These are phyloP conservation scores for Benthochromis sp. DNA, from an alignment of 2,113 vertebrate genomes.

Conservation along the genomic window DNA sequence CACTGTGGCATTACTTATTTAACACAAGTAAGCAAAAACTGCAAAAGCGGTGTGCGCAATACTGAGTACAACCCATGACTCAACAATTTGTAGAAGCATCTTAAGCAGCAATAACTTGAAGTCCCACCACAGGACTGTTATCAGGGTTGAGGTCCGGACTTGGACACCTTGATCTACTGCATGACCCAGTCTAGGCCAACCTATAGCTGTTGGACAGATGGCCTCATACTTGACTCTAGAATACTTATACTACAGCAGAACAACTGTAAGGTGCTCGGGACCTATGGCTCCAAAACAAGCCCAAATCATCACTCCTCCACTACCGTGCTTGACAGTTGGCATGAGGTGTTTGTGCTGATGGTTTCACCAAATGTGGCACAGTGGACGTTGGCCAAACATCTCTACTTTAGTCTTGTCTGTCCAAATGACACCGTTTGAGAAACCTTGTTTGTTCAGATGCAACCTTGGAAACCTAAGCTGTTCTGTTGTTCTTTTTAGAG, in stretches of 20 bases:
- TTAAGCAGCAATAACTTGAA: background rate
- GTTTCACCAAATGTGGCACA: background rate
- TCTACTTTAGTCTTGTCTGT: background rate
- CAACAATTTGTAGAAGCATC: background rate
- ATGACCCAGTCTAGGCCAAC: background rate
- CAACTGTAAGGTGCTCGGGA: background rate
- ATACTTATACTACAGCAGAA: background rate
- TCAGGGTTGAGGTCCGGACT: background rate
- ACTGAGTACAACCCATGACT: background rate
- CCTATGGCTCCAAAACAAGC: background rate
- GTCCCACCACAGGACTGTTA: background rate
- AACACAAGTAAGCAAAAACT: background rate
- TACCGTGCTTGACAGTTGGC: background rate
- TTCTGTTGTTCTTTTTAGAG: background rate
- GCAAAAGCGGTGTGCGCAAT: background rate
- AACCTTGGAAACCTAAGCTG: background rate
- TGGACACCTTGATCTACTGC: background rate
- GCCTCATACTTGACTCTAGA: background rate
- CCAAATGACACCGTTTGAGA: background rate
- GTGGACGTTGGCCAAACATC: background rate
- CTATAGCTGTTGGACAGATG: background rate
- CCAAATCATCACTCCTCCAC: background rate
- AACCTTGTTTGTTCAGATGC: background rate
- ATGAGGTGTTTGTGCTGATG: background rate
- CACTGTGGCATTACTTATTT: background rate